Evolutionary conservation across 1,140 invertebrate species (phyloP).

Genomic region (Rhysida immarginata): DNA sequence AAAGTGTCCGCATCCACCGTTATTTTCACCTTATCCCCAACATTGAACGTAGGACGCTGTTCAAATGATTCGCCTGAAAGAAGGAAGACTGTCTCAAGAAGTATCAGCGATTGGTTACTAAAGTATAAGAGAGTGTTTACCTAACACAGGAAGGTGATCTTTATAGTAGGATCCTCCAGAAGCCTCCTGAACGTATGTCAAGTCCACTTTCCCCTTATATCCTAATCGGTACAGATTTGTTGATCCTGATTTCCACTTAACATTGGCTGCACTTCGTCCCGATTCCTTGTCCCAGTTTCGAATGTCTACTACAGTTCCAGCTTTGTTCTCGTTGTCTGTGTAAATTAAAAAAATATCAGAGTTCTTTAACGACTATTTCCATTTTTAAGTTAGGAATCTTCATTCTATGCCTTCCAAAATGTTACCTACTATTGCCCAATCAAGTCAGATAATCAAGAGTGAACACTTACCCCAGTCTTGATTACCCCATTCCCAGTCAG

Average conservation of each 20-base stretch:
- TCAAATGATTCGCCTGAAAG: slow-evolving; percentile 11
- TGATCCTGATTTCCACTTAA: slow-evolving; percentile 56
- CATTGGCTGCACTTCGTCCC: slow-evolving; percentile 68
- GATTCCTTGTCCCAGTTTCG: slow-evolving; percentile 80
- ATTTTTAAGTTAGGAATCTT: too few relatives aligned
- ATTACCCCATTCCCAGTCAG: slow-evolving; percentile 84
- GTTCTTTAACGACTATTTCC: slow-evolving; percentile 53
- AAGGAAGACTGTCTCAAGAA: too few relatives aligned
- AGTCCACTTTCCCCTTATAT: slow-evolving; percentile 79
- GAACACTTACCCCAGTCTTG: too few relatives aligned
- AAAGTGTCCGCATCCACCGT: slow-evolving; percentile 53
- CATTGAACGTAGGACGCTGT: slow-evolving; percentile 43
- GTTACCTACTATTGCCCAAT: not conserved
- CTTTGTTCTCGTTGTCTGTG: slow-evolving; percentile 44
- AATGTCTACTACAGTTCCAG: slow-evolving; percentile 67
- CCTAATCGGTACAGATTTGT: slow-evolving; percentile 68
- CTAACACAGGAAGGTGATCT: slow-evolving; percentile 66
- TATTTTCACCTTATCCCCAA: slow-evolving; percentile 74
- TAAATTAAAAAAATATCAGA: slow-evolving; percentile 6
- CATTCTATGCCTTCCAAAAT: too few relatives aligned
- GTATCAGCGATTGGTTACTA: too few relatives aligned
- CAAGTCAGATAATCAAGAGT: too few relatives aligned
- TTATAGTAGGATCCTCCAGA: slow-evolving; percentile 58
- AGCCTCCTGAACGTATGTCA: slow-evolving; percentile 58
- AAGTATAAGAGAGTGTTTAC: too few relatives aligned